Evolutionary conservation across 2,797 vertebrate genomes (phyloP).

Genomic region (Ambastaia sidthimunki): DNA sequence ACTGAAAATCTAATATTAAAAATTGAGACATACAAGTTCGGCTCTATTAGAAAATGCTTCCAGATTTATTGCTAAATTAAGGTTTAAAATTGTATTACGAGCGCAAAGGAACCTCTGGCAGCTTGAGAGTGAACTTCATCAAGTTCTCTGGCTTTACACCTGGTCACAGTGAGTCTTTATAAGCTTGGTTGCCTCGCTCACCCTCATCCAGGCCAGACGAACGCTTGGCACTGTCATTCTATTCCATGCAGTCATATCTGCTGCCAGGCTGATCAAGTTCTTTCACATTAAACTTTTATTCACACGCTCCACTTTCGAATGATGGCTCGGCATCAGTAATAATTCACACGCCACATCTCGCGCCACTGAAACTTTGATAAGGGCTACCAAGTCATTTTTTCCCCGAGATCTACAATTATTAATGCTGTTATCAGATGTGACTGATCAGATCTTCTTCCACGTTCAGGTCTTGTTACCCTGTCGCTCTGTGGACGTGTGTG

Average conservation of each 20-base stretch:
- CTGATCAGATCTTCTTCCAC: slow-evolving; percentile 42
- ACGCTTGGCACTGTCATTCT: slow-evolving; percentile 35
- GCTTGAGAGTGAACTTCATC: slow-evolving; percentile 11
- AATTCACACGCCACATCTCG: slow-evolving; percentile 63
- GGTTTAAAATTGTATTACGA: slow-evolving; percentile 20
- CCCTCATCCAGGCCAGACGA: slow-evolving; percentile 18
- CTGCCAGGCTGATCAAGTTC: slow-evolving; percentile 66
- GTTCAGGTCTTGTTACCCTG: slow-evolving; percentile 50
- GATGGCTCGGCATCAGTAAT: slow-evolving; percentile 62
- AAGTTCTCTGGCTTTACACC: neutral
- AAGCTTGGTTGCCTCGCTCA: neutral
- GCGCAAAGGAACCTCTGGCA: slow-evolving; percentile 1
- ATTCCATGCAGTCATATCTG: slow-evolving; percentile 59
- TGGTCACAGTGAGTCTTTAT: neutral
- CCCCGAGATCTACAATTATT: slow-evolving; percentile 70
- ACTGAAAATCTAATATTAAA: slow-evolving; percentile 12
- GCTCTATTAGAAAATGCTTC: slow-evolving; percentile 15
- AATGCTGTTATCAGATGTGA: slow-evolving; percentile 64
- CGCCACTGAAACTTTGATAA: slow-evolving; percentile 72
- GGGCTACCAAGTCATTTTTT: slow-evolving; percentile 60
- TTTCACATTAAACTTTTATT: slow-evolving; percentile 77
- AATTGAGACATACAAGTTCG: neutral
- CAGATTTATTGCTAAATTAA: slow-evolving; percentile 22
- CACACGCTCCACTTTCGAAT: slow-evolving; percentile 62
- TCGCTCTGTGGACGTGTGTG: slow-evolving; percentile 17